Conservation (phyloP, 2,888 invertebrate species). For the Phorcus lineatus region DNA sequence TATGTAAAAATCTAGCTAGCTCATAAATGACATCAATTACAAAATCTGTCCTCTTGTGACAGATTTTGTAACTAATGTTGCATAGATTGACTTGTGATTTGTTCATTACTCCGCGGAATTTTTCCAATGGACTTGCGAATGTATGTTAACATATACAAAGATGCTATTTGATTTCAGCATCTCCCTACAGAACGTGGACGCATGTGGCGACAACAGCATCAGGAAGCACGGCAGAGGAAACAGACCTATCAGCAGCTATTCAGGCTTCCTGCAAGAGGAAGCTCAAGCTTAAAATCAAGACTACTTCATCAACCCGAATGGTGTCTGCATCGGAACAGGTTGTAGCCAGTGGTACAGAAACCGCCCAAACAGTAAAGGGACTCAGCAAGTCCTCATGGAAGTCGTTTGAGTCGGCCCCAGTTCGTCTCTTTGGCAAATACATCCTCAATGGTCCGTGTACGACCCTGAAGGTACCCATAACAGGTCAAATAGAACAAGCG, state of each 20-base stretch:
- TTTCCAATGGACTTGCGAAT: too few species aligned
- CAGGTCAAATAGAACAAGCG: too few species aligned
- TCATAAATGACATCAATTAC: too few species aligned
- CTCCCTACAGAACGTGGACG: neutral
- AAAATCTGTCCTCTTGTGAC: too few species aligned
- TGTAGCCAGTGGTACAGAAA: neutral
- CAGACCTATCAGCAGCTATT: neutral
- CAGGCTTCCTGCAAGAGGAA: neutral
- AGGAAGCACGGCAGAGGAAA: neutral
- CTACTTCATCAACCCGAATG: neutral
- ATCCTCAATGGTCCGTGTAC: neutral
- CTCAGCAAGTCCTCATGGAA: neutral
- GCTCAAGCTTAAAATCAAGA: neutral
- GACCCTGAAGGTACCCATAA: too few species aligned
- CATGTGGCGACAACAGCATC: neutral
- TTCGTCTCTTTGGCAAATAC: neutral
- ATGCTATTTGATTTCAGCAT: neutral
- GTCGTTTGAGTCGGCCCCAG: neutral
- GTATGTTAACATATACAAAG: too few species aligned
- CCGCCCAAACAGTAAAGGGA: neutral
- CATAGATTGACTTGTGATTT: too few species aligned
- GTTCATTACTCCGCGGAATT: too few species aligned
- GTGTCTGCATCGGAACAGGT: too few species aligned
- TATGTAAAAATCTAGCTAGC: too few species aligned
- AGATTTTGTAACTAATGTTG: too few species aligned